Evolutionary conservation across 2,797 vertebrate species (phyloP).

Genomic region (Buphagus erythrorhynchus): DNA sequence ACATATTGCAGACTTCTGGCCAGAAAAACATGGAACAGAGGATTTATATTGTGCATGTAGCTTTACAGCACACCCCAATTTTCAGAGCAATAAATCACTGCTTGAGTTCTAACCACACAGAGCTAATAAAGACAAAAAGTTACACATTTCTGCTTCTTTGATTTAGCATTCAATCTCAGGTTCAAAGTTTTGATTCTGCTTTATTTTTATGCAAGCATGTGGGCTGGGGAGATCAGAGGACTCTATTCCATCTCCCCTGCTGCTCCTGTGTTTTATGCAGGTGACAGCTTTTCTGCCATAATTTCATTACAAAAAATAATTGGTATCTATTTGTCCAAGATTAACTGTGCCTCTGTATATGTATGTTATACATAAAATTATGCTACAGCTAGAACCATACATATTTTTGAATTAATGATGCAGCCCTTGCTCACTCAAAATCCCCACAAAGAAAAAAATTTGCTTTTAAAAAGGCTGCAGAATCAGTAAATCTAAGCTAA

Average conservation of each 20-base stretch:
- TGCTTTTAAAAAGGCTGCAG: background rate
- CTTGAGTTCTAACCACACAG: background rate
- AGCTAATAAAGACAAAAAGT: background rate
- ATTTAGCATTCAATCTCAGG: background rate
- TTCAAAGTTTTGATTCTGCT: background rate
- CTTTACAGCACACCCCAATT: background rate
- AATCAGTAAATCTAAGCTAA: constrained; percentile 11
- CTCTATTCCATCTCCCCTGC: background rate
- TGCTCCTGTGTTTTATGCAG: background rate
- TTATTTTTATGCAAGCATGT: background rate
- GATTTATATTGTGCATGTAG: background rate
- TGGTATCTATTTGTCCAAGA: background rate
- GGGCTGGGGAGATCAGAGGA: background rate
- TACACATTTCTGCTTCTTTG: background rate
- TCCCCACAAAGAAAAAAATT: background rate
- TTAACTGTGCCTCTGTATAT: background rate
- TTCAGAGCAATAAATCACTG: background rate
- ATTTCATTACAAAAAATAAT: constrained; percentile 26
- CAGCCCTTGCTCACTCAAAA: background rate
- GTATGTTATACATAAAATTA: background rate
- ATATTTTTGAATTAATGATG: background rate
- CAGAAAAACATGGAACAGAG: background rate
- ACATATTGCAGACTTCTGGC: background rate
- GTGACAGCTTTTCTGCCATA: background rate
- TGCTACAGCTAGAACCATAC: background rate